A percentile compares a stretch with the other conserved stretches of the same genome.
Conservation (phyloP, 2,797 vertebrate genomes). For the Protosalanx chinensis region DNA sequence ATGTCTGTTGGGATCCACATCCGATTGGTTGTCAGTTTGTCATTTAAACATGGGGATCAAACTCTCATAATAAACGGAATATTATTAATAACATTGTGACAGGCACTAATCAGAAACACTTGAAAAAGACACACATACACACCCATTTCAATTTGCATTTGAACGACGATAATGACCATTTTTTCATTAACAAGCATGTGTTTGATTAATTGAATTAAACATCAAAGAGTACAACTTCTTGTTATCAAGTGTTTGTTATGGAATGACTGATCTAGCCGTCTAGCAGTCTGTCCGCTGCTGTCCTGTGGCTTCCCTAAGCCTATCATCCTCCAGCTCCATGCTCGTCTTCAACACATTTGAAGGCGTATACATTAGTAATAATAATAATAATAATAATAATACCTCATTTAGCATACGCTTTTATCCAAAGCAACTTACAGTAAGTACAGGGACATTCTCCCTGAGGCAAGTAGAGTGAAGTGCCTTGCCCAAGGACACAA, state of each 20-base stretch:
- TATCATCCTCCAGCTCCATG: no score
- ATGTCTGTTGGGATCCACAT: background rate
- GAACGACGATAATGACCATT: slow-evolving; percentile 2
- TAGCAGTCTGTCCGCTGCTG: background rate
- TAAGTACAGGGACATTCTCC: no score
- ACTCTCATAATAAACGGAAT: background rate
- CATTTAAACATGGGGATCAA: background rate
- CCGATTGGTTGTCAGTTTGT: background rate
- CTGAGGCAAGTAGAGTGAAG: no score
- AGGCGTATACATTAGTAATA: no score
- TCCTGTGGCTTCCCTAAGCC: no score
- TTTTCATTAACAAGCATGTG: background rate
- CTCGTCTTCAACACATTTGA: no score
- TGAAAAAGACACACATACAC: background rate
- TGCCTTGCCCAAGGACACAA: no score
- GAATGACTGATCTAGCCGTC: background rate
- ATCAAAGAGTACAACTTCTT: background rate
- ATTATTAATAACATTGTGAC: slow-evolving; percentile 5
- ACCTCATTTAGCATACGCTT: no score
- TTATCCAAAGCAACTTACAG: no score
- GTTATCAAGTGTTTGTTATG: background rate
- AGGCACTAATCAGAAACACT: background rate
- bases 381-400: no score
- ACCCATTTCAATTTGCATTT: background rate
- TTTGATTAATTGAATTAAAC: background rate